These are phyloP conservation scores for Tenthredo distinguenda DNA, from an alignment of 2,888 invertebrate species.

Conservation along the genomic window DNA sequence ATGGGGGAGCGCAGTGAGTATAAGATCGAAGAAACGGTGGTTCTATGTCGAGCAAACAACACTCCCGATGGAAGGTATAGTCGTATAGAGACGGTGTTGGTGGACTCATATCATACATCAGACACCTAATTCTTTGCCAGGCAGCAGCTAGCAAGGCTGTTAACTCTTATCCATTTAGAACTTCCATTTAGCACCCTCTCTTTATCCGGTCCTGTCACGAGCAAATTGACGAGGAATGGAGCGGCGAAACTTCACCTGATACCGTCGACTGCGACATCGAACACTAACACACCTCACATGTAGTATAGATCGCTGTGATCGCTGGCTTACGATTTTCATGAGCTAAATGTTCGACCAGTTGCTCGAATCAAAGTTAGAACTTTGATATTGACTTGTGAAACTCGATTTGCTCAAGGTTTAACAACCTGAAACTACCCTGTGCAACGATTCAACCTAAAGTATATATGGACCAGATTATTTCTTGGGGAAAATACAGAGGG, in stretches of 20 bases:
- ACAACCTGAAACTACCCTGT: neutral
- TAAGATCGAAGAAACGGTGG: neutral
- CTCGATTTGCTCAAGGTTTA: neutral
- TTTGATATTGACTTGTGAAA: constrained; percentile 25
- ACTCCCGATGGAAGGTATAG: neutral
- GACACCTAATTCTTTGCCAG: constrained; percentile 66
- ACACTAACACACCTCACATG: neutral
- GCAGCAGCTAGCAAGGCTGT: constrained; percentile 57
- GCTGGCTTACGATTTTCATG: constrained; percentile 24
- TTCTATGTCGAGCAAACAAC: constrained; percentile 15
- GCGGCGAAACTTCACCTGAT: constrained; percentile 40
- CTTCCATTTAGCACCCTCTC: constrained; percentile 67
- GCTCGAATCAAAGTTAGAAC: constrained; percentile 16
- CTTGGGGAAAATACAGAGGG: neutral
- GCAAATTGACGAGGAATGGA: constrained; percentile 66
- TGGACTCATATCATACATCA: constrained; percentile 65
- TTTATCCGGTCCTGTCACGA: constrained; percentile 64
- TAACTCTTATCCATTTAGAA: constrained; percentile 73
- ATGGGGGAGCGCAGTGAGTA: neutral
- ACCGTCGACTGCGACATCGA: constrained; percentile 4
- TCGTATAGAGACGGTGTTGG: neutral
- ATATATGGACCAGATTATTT: neutral
- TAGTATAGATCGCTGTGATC: constrained; percentile 9
- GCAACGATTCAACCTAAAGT: neutral
- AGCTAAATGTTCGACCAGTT: constrained; percentile 9